These are phyloP conservation scores for Anolis apletophallus DNA, from an alignment of 2,797 vertebrate genomes.

Conservation along the genomic window DNA sequence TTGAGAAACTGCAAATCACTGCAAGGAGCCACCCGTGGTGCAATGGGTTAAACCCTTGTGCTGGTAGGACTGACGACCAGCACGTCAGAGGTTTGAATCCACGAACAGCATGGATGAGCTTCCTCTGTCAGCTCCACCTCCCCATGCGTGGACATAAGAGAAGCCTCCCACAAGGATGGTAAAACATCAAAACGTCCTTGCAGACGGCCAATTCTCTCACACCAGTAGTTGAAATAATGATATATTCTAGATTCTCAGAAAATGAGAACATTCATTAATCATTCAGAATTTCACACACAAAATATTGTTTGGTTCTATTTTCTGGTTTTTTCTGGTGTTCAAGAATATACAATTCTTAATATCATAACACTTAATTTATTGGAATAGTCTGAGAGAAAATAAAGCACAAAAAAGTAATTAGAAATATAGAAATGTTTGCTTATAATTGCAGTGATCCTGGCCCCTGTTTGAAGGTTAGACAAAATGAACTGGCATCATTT, in stretches of 20 bases:
- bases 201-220: too few species aligned
- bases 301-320: neutral
- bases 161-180: too few species aligned
- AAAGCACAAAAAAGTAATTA: neutral
- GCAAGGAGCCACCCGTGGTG: too few species aligned
- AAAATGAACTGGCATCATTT: neutral
- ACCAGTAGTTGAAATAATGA: conserved; percentile 26
- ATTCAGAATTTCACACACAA: conserved; percentile 1
- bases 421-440: neutral
- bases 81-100: too few species aligned
- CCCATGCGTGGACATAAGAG: too few species aligned
- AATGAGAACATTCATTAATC: conserved; percentile 47
- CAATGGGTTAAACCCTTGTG: too few species aligned
- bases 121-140: too few species aligned
- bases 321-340: neutral
- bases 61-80: too few species aligned
- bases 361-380: neutral
- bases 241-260: conserved; percentile 24
- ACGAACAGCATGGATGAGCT: too few species aligned
- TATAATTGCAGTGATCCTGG: neutral
- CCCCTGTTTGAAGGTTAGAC: conserved; percentile 3
- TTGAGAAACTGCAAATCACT: too few species aligned
- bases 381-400: conserved; percentile 4
- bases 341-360: neutral
- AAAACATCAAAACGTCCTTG: neutral